Conservation (phyloP, 2,888 invertebrate species). For the Steinernema carpocapsae region DNA sequence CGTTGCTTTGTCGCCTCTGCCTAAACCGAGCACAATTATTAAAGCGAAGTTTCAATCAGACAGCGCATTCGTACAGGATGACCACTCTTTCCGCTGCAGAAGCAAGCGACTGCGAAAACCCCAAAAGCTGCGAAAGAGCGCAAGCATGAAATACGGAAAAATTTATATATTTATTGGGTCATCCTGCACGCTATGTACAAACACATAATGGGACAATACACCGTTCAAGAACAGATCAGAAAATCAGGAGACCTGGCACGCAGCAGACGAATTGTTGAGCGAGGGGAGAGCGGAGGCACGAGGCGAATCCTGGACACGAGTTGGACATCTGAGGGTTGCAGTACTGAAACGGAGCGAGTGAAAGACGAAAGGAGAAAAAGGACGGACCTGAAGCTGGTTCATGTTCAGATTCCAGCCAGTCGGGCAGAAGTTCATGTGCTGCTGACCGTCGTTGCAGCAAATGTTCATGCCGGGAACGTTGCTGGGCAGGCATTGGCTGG, state of each 20-base stretch:
- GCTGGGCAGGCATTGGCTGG: constrained; percentile 45
- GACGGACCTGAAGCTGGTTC: neutral
- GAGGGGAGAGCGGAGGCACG: constrained; percentile 48
- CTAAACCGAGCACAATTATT: constrained; percentile 11
- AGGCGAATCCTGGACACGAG: constrained; percentile 41
- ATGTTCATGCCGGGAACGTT: constrained; percentile 45
- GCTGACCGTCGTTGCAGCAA: constrained; percentile 40
- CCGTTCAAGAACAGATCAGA: constrained; percentile 3
- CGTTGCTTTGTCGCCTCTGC: neutral
- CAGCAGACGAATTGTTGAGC: constrained; percentile 53
- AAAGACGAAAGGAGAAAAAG: neutral
- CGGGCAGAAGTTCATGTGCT: constrained; percentile 43
- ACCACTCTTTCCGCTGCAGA: neutral
- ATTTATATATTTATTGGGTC: constrained; percentile 19
- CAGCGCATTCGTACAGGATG: constrained; percentile 30
- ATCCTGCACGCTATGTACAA: constrained; percentile 29
- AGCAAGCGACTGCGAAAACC: neutral
- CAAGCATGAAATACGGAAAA: neutral
- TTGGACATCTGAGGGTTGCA: constrained; percentile 38
- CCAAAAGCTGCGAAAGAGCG: neutral
- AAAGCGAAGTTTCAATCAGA: constrained; percentile 4
- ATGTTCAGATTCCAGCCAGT: constrained; percentile 40
- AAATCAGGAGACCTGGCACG: constrained; percentile 39
- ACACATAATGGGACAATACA: constrained; percentile 18
- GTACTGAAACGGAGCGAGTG: neutral